phyloP scores from a whole-genome alignment of 2,888 invertebrate genomes.

The Troides oblongomaculatus region DNA sequence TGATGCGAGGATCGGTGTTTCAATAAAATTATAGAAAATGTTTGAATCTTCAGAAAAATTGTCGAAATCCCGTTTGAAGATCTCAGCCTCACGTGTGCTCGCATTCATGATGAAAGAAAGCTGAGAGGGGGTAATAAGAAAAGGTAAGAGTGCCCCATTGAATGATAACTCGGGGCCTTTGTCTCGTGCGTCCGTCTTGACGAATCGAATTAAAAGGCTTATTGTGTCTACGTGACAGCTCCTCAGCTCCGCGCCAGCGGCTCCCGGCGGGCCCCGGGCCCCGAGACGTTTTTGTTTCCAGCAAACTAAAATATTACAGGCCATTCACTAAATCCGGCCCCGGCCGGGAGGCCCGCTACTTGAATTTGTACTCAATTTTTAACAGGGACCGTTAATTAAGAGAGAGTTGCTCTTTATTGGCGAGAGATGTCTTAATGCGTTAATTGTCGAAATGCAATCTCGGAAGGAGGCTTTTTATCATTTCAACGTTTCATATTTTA shows the following conservation, averaged over 20 bases:
- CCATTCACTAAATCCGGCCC: conserved; percentile 74
- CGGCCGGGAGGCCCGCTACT: conserved; percentile 65
- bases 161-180: conserved; percentile 79
- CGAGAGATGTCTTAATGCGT: conserved; percentile 76
- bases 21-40: no score
- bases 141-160: conserved; percentile 79
- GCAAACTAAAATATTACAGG: conserved; percentile 79
- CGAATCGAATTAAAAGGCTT: conserved; percentile 81
- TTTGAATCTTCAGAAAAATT: not conserved
- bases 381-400: conserved; percentile 78
- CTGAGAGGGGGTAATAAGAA: conserved; percentile 76
- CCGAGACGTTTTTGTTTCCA: conserved; percentile 73
- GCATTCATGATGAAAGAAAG: conserved; percentile 64
- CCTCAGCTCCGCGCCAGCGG: conserved; percentile 47
- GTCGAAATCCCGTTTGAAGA: not conserved
- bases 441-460: conserved; percentile 80
- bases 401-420: conserved; percentile 74
- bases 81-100: conserved; percentile 45
- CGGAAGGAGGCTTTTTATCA: conserved; percentile 70
- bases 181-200: conserved; percentile 77
- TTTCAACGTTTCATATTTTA: conserved; percentile 72
- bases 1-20: no score
- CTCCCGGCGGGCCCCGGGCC: conserved; percentile 34
- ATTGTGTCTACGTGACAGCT: conserved; percentile 80
- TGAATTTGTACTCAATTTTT: conserved; percentile 81